phyloP scores from a whole-genome alignment of 2,888 invertebrate species.

The Lypha dubia region DNA sequence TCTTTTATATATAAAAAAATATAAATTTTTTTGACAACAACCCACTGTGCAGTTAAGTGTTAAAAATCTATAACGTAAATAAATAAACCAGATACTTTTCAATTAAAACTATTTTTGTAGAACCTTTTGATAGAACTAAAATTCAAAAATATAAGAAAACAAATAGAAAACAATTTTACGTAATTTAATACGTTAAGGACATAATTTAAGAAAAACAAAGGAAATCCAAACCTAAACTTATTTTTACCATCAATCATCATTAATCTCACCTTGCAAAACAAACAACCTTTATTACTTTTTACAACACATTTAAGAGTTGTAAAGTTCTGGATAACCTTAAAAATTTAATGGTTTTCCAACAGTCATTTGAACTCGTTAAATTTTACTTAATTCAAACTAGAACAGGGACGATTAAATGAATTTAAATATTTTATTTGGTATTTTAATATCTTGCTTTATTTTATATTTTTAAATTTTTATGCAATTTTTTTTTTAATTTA shows the following conservation, averaged over 20 bases:
- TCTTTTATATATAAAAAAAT: background rate
- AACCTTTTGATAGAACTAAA: constrained; percentile 3
- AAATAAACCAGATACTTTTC: background rate
- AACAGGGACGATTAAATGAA: background rate
- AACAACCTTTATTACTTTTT: too few relatives aligned
- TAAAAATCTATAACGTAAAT: background rate
- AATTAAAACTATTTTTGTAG: background rate
- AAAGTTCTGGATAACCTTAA: background rate
- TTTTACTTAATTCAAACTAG: too few relatives aligned
- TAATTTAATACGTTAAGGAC: constrained; percentile 5
- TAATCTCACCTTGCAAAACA: background rate
- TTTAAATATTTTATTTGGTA: background rate
- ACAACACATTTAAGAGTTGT: too few relatives aligned
- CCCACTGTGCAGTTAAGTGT: constrained; percentile 31
- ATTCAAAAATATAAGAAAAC: background rate
- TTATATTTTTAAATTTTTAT: background rate
- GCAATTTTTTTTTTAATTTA: background rate
- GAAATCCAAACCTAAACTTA: constrained; percentile 13
- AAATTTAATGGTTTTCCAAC: background rate
- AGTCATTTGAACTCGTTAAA: too few relatives aligned
- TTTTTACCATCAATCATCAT: constrained; percentile 7
- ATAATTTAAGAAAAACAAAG: constrained; percentile 6
- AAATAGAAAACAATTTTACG: constrained; percentile 21
- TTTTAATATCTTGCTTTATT: background rate
- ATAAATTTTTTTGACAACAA: background rate